Base-by-base conservation (phyloP, 1,140 invertebrate species). In the Diorhabda sublineata region DNA sequence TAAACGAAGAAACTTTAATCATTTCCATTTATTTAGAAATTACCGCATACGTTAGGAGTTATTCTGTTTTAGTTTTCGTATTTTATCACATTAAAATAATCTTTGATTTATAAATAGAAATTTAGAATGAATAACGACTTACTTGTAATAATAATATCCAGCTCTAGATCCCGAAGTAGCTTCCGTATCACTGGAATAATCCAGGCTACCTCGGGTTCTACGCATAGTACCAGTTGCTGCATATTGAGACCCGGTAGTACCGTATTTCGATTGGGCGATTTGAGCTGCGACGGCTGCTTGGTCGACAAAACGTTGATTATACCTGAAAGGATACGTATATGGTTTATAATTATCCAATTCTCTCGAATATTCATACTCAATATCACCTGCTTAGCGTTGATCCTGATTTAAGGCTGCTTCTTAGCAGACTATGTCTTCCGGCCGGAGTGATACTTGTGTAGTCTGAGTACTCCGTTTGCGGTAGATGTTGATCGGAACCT, bases 111-210 rank as follows among this genome's bases (percentile, higher is more conserved):
- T 26, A 2, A 26, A 6, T 56, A 6, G 52, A 56, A n/a, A 56
- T 56, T 60, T 1, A 41, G 9, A 8, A 42, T 41, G 9, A 42
- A 61, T 3, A 0, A 42, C 42, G 11, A 64, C 66, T 70, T 86
- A 85, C 79, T 85, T 87, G 75, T 91, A 90, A 77, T 91, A 93
- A 76, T 93, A 93, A 78, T 92, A 92, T 52, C 89, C 89, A 56
- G 89, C 88, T 69, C 91, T 85, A 11, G 90, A 87, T 11, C 91
- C 91, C 69, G 90, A 90, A 0, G 90, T 91, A 2, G 93, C 92
- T 84, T 98, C 96, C 0, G 96, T 97, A 78, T 98, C 96, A 9
- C 95, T 97, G 45, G 93, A 93, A 80, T 95, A 96, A 81, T 95
- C 94, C 71, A 95, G 83, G 59, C 90, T 90, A 42, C 88, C 85